Base-by-base conservation (phyloP, 1,140 invertebrate species). In the Tyrophagus putrescentiae region DNA sequence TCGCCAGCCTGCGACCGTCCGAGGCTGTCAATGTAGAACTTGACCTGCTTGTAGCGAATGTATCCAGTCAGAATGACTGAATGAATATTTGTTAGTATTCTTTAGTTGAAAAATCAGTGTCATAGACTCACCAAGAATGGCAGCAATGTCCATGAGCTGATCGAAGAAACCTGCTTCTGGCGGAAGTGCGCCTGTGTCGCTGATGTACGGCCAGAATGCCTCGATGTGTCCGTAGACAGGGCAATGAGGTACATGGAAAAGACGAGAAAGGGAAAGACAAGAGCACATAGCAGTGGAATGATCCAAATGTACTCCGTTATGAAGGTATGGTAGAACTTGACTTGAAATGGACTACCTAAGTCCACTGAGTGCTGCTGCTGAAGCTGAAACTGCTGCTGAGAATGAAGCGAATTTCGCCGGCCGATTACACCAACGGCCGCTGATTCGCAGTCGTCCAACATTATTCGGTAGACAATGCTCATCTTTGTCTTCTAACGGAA, bases 91-190 rank as follows among this genome's bases (percentile, higher is more conserved):
- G 31, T 21, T 48, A 21, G 31, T 25, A 48, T 48, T 21, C 6
- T 48, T 48, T 7, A 7, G 23, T 6, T 9, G n/a, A n/a, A n/a
- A n/a, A n/a, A n/a, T 21, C 23, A 48, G 31, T 48, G 18, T 48
- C 7, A 48, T 9, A 21, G 13, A 54, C 4, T 57, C 44, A 57
- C 56, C 25, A 4, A 57, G 32, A 6, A 57, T 29, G 4, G 56
- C 29, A 36, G 32, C 32, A 57, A 57, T 57, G 21, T 33, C 28
- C 33, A 41, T 57, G 9, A 57, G 28, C 13, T 52, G 56, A 16
- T 29, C 56, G 31, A 52, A 57, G 32, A 52, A 57, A 16, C 56
- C 56, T 4, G 56, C 29, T 57, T 57, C 56, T 11, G 33, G 29
- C 25, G 56, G 25, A 5, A 36, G 9, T 18, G 56, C 31, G 7